Base-by-base conservation (phyloP, 2,113 vertebrate genomes). In the Platycercus adscitus region DNA sequence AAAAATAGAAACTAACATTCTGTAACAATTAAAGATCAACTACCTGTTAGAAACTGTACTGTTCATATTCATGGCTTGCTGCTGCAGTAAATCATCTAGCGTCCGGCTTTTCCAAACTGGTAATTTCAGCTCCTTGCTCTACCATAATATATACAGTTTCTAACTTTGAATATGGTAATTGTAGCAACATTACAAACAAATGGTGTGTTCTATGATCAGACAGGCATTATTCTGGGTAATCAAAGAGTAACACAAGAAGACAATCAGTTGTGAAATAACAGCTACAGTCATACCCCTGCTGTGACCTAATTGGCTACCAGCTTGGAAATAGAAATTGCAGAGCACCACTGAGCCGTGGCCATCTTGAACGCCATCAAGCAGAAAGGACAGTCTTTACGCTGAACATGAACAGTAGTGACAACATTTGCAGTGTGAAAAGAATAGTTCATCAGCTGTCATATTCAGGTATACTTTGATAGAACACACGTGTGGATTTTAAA, bases 71-170 rank as follows among this genome's bases (percentile, higher is more conserved):
- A 18, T 70, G 18, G 18, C n/a, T 93, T 71, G 7, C 10, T 68
- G 3, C 23, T 91, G 35, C 47, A 82, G n/a, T 71, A 52, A 75
- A 68, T 79, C 19, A 33, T 60, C 21, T 43, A 6, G 26, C 47
- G 12, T 39, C 15, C 16, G 8, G 4, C 44, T 64, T 82, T 18
- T 50, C 28, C 23, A 56, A 78, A 41, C 14, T 44, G 8, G 4
- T 70, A 39, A 69, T 77, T 88, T 86, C 44, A 88, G 11, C 20
- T 95, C 7, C 29, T 70, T 55, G n/a, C 17, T 17, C 5, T 55
- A 17, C 5, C 0, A 0, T 9, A 53, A 9, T 20, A 37, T 8
- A 9, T 53, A 18, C 3, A 31, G 16, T 55, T 92, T 88, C 33
- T 44, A 80, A 55, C 14, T 58, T 81, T 77, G n/a, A 69, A 47